Conservation (phyloP, 2,797 vertebrate species). For the Sciaenops ocellatus region DNA sequence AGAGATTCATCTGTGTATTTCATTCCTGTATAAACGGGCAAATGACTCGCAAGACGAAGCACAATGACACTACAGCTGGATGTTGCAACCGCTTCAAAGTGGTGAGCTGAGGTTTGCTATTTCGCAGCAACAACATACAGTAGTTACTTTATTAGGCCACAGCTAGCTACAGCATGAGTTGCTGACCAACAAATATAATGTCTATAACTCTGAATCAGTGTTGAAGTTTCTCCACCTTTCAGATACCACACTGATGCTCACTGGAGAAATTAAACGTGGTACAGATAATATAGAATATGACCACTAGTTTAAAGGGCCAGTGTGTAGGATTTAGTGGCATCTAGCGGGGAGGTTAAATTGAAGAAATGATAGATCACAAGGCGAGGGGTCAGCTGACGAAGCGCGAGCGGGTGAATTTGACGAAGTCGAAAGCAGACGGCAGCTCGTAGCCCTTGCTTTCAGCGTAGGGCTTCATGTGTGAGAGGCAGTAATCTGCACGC, state of each 20-base stretch:
- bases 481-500: constrained; percentile 98
- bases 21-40: background rate
- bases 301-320: background rate
- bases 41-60: constrained; percentile 9
- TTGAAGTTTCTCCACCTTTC: background rate
- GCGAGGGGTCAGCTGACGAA: constrained; percentile 93
- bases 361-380: background rate
- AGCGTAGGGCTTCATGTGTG: constrained; percentile 99
- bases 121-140: background rate
- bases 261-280: background rate
- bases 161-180: background rate
- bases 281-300: background rate
- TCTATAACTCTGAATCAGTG: background rate
- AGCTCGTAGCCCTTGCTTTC: constrained; percentile 97
- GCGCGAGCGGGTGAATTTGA: constrained; percentile 98
- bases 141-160: background rate
- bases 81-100: background rate
- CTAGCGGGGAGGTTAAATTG: too few relatives aligned
- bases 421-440: constrained; percentile 95
- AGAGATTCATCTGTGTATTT: constrained; percentile 1
- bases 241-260: constrained; percentile 19
- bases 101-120: background rate
- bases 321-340: too few relatives aligned
- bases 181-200: background rate
- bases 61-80: constrained; percentile 13